These are phyloP conservation scores for Dicaeum eximium DNA, from an alignment of 2,113 vertebrate species.

Conservation along the genomic window DNA sequence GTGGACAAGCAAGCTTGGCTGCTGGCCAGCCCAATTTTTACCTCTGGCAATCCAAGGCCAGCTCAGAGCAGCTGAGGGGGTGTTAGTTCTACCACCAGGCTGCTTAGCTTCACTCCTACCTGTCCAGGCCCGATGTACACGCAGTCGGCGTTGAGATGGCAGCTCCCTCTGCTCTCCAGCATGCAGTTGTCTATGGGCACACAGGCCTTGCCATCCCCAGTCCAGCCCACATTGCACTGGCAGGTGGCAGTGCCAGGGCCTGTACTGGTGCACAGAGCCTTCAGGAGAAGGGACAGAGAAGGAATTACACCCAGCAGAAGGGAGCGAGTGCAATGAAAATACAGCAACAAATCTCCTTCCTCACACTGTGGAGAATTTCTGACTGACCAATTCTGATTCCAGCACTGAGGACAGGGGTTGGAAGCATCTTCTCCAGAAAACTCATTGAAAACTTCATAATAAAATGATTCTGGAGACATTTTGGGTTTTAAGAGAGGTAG, in stretches of 20 bases:
- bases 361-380: neutral
- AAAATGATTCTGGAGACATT: neutral
- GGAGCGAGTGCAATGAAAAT: neutral
- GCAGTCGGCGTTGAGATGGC: constrained; percentile 82
- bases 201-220: constrained; percentile 83
- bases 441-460: neutral
- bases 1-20: neutral
- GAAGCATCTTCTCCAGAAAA: neutral
- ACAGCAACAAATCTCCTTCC: neutral
- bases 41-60: neutral
- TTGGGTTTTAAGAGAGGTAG: neutral
- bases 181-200: constrained; percentile 85
- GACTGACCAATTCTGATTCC: neutral
- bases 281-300: neutral
- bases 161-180: constrained; percentile 79
- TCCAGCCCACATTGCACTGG: constrained; percentile 87
- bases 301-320: neutral
- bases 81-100: neutral
- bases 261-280: constrained; percentile 83
- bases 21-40: neutral
- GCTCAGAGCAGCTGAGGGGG: neutral
- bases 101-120: constrained; percentile 68
- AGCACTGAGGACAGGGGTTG: neutral
- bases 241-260: constrained; percentile 74
- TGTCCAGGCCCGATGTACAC: constrained; percentile 82